Evolutionary conservation across 2,797 vertebrate species (phyloP), one percentile per base, ranked within the genome.

Genomic region (Linurgus olivaceus): DNA sequence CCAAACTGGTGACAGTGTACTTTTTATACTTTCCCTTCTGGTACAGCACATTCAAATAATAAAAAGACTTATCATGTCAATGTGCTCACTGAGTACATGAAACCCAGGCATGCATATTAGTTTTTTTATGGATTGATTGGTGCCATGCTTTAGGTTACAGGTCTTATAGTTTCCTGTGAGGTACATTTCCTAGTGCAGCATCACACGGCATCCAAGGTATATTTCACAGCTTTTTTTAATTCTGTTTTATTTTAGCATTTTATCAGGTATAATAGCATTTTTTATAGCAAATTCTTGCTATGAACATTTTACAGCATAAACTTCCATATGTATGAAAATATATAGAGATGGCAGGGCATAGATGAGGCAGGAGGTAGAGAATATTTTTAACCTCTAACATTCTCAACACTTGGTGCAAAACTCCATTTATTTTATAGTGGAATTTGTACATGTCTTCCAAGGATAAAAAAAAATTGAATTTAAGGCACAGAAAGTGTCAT

Each of bases 331-430:
- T 74, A 93, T 85, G 86, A 91, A 93, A 87, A 92, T 79, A 87
- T 63, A 93, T 26, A 81, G 75, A 88, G 42, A 77, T 91, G 85
- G 33, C 54, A 94, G 68, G 85, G 58, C 75, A 91, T 1, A 1
- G 54, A 80, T 8, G 18, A 80, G 57, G 52, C 42, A 80, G 71
- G 38, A 93, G 87, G 26, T 17, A 91, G 45, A 87, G 74, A 93
- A 48, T 88, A 92, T 91, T 93, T 96, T 95, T 95, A 96, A 93
- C 93, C 90, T 96, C 52, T 93, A 80, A 88, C 37, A 52, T 92
- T 82, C 35, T 88, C 55, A 73, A 54, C 13, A 29, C 25, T 79
- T 1, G 0, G 52, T 76, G 38, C 72, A 91, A 74, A 90, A 73
- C 25, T 38, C n/a, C 66, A 18, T 91, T 89, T 91, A 79, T 94